Conservation (phyloP, 2,113 vertebrate species). For the rat (Rattus norvegicus) region GRCr8 NC_086020.1:124909501-124910000, state of each 20-base stretch:
- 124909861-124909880: background rate
- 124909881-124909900: background rate
- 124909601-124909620: background rate
- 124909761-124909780: background rate
- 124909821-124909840: background rate
- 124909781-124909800: background rate
- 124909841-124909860: background rate
- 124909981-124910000: background rate
- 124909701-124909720: background rate
- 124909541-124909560: background rate
- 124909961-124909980: background rate
- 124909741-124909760: background rate
- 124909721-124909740: background rate
- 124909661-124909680: no score
- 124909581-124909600: background rate
- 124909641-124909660: background rate
- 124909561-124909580: background rate
- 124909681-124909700: background rate
- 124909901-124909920: background rate
- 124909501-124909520: background rate
- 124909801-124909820: background rate
- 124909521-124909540: background rate
- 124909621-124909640: background rate
- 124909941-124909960: background rate
- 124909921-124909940: background rate